Conservation (phyloP, 2,797 vertebrate species). For the Allobates femoralis region DNA sequence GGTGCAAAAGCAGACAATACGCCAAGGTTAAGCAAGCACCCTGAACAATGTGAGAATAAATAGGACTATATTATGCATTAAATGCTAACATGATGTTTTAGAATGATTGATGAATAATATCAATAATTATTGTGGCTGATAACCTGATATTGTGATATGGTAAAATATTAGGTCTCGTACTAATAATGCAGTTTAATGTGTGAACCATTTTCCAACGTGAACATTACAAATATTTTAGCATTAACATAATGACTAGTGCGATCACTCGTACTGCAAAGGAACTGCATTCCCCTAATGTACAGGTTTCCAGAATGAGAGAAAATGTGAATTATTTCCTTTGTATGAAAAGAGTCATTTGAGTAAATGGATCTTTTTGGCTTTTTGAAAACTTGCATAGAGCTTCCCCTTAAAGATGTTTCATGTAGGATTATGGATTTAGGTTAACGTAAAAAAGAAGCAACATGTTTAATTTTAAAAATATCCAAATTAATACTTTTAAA, state of each 20-base stretch:
- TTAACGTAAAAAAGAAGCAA: not conserved
- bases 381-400: slow-evolving; percentile 24
- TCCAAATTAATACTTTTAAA: not conserved
- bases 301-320: slow-evolving; percentile 35
- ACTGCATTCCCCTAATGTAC: slow-evolving; percentile 36
- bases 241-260: slow-evolving; percentile 56
- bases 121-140: slow-evolving; percentile 30
- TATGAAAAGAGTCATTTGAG: slow-evolving; percentile 42
- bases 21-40: not conserved
- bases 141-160: slow-evolving; percentile 34
- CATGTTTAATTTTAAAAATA: not conserved
- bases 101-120: slow-evolving; percentile 40
- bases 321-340: slow-evolving; percentile 40
- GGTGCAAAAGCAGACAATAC: slow-evolving; percentile 12
- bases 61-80: slow-evolving; percentile 24
- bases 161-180: slow-evolving; percentile 26
- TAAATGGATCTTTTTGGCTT: slow-evolving; percentile 37
- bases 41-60: slow-evolving; percentile 21
- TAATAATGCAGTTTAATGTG: slow-evolving; percentile 29
- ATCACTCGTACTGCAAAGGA: slow-evolving; percentile 30
- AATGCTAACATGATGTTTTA: slow-evolving; percentile 11
- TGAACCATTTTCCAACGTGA: slow-evolving; percentile 38
- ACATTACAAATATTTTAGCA: slow-evolving; percentile 54
- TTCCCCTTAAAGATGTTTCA: not conserved
- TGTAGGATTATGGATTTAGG: not conserved